phyloP scores from a whole-genome alignment of 2,113 vertebrate genomes.

The Ochotona princeps region DNA sequence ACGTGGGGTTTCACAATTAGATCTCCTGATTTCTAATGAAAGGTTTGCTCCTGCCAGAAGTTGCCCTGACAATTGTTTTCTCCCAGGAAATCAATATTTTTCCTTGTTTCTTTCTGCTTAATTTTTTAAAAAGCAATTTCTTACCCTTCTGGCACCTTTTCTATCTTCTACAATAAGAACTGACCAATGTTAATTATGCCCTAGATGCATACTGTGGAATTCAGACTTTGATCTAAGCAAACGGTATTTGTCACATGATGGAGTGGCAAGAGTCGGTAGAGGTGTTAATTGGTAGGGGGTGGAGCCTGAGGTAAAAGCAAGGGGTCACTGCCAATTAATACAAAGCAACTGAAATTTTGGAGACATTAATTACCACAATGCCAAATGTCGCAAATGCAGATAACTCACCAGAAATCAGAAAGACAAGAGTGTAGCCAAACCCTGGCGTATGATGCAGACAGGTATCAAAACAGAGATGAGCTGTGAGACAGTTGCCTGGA shows the following conservation, averaged over 20 bases:
- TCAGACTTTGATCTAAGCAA: neutral
- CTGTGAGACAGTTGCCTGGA: no score
- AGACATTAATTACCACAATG: neutral
- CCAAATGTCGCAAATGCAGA: neutral
- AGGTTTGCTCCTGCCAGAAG: constrained; percentile 57
- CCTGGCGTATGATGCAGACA: neutral
- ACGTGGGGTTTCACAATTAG: constrained; percentile 36
- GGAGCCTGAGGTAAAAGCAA: neutral
- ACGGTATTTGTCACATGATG: neutral
- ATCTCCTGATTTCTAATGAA: constrained; percentile 63
- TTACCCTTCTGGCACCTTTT: neutral
- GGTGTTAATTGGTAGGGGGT: neutral
- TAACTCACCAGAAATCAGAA: neutral
- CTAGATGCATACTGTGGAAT: neutral
- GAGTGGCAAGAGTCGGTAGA: neutral
- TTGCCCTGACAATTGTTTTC: constrained; percentile 64
- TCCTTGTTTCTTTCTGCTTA: constrained; percentile 28
- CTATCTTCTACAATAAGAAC: neutral
- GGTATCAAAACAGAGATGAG: neutral
- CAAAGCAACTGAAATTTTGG: neutral
- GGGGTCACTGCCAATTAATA: neutral
- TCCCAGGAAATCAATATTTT: constrained; percentile 41
- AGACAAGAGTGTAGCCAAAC: neutral
- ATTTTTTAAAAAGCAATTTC: neutral
- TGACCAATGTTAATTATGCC: neutral